phyloP scores from a whole-genome alignment of 2,888 invertebrate species.

The Subacronicta megacephala region DNA sequence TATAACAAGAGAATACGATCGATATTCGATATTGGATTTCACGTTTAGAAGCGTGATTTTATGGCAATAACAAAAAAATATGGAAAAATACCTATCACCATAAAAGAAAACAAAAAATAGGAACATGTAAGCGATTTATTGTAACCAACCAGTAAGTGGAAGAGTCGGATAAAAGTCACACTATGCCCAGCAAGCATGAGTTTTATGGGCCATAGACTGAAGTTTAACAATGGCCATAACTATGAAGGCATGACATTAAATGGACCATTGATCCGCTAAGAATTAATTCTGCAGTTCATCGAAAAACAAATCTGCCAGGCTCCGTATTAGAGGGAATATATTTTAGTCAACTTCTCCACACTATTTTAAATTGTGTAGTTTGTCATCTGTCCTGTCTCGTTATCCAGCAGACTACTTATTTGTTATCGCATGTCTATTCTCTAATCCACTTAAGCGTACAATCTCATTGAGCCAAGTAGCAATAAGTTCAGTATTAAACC shows the following conservation, averaged over 20 bases:
- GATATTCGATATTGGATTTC: constrained; percentile 17
- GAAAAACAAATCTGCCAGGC: constrained; percentile 9
- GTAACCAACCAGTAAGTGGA: constrained; percentile 22
- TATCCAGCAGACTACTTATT: constrained; percentile 21
- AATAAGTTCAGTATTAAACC: constrained; percentile 22
- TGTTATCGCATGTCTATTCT: constrained; percentile 27
- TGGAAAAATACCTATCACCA: too few species aligned
- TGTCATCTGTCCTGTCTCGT: constrained; percentile 32
- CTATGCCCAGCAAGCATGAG: constrained; percentile 52
- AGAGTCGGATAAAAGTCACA: constrained; percentile 54
- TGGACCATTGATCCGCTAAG: constrained; percentile 40
- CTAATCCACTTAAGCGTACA: constrained; percentile 39
- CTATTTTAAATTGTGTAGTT: constrained; percentile 15
- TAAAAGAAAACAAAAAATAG: too few species aligned
- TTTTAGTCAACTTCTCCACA: constrained; percentile 15
- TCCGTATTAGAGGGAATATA: constrained; percentile 1
- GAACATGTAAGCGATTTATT: constrained; percentile 11
- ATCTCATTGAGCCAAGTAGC: constrained; percentile 23
- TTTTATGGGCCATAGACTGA: constrained; percentile 64
- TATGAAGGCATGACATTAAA: constrained; percentile 46
- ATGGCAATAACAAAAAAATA: too few species aligned
- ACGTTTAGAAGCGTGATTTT: too few species aligned
- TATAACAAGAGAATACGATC: constrained; percentile 20
- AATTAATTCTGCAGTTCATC: constrained; percentile 39
- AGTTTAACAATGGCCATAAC: constrained; percentile 62